Percentiles rank a stretch among this genome's conserved stretches.
phyloP scores from a whole-genome alignment of 2,113 vertebrate genomes.

The Muntiacus reevesi region DNA sequence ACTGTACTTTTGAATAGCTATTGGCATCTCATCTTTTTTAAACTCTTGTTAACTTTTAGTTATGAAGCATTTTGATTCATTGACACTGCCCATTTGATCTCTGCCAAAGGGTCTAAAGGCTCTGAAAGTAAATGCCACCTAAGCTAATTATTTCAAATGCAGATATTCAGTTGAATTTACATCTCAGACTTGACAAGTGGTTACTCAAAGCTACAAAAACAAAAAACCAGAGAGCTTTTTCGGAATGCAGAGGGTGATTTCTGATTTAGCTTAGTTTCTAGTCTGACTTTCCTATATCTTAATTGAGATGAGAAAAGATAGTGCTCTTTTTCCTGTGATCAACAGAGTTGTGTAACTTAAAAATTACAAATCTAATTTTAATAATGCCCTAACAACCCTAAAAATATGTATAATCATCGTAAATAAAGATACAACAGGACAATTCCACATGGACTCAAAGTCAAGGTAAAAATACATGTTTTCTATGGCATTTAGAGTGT shows the following conservation, averaged over 20 bases:
- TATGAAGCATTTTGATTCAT: slow-evolving; percentile 7
- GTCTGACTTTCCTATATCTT: background rate
- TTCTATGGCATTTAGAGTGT: background rate
- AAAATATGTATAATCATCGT: background rate
- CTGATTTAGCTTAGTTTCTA: background rate
- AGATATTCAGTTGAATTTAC: background rate
- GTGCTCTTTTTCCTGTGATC: background rate
- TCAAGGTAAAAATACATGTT: background rate
- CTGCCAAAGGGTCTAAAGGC: background rate
- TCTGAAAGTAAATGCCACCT: slow-evolving; percentile 22
- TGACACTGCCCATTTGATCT: background rate
- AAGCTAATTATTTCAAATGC: slow-evolving; percentile 36
- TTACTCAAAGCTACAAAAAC: background rate
- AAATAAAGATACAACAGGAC: background rate
- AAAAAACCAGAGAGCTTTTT: background rate
- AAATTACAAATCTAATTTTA: background rate
- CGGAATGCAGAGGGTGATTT: background rate
- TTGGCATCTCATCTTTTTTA: background rate
- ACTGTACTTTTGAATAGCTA: background rate
- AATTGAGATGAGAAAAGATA: background rate
- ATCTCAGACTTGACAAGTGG: background rate
- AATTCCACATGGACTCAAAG: background rate
- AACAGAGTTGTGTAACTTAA: background rate
- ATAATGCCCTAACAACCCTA: background rate
- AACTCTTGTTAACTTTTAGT: slow-evolving; percentile 27